These are phyloP conservation scores for Etheostoma spectabile DNA, from an alignment of 2,113 vertebrate species.

Conservation along the genomic window DNA sequence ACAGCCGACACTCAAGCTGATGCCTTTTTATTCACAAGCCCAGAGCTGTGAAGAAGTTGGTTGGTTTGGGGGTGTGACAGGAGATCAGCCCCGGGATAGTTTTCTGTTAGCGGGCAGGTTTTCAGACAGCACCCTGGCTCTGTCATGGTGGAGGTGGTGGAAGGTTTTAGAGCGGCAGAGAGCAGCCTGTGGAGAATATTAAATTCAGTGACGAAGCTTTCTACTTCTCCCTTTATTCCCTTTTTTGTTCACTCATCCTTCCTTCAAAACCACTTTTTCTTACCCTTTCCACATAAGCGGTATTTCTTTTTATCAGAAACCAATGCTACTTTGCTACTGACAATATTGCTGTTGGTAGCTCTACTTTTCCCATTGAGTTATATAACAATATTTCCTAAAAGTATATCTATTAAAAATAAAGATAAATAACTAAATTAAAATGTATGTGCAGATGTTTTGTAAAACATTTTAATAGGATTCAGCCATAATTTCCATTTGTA, in stretches of 20 bases:
- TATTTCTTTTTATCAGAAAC: too few relatives aligned
- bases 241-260: background rate
- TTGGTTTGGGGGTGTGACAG: slow-evolving; percentile 41
- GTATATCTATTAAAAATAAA: background rate
- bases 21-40: slow-evolving; percentile 29
- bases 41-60: slow-evolving; percentile 20
- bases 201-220: slow-evolving; percentile 1
- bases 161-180: slow-evolving; percentile 14
- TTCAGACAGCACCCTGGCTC: slow-evolving; percentile 10
- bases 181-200: slow-evolving; percentile 35
- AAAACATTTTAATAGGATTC: slow-evolving; percentile 15
- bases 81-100: slow-evolving; percentile 41
- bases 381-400: too few relatives aligned
- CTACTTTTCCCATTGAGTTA: background rate
- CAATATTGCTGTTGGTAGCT: background rate
- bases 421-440: background rate
- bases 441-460: slow-evolving; percentile 10
- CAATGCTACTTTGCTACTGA: background rate
- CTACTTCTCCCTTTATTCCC: background rate
- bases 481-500: slow-evolving; percentile 18
- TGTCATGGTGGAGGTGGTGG: slow-evolving; percentile 19
- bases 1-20: slow-evolving; percentile 28
- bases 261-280: background rate
- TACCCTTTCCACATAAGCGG: background rate
- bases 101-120: slow-evolving; percentile 24